These are phyloP conservation scores for Alsophila aescularia DNA, from an alignment of 2,888 invertebrate genomes.

Conservation along the genomic window DNA sequence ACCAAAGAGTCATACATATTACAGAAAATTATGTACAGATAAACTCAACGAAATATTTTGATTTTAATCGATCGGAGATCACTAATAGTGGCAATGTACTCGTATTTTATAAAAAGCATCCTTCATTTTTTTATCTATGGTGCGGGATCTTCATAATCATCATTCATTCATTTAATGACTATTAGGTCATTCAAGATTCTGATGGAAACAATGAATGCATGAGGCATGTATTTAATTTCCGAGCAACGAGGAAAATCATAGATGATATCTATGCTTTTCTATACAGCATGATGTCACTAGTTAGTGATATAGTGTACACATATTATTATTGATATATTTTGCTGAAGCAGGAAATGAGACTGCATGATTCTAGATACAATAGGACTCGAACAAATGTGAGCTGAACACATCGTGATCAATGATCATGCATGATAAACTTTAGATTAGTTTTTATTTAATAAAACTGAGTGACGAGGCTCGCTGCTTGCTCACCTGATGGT, in stretches of 20 bases:
- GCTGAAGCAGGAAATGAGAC: neutral
- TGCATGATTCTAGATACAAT: neutral
- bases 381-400: neutral
- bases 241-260: constrained; percentile 27
- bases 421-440: too few species aligned
- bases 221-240: constrained; percentile 16
- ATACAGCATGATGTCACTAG: constrained; percentile 18
- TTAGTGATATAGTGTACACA: neutral
- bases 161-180: neutral
- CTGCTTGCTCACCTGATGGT: too few species aligned
- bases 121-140: neutral
- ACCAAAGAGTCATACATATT: too few species aligned
- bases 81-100: too few species aligned
- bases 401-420: neutral
- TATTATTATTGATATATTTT: neutral
- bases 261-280: constrained; percentile 13
- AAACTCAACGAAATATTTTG: too few species aligned
- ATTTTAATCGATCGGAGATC: too few species aligned
- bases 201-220: neutral
- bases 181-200: constrained; percentile 4
- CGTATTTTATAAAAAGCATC: too few species aligned
- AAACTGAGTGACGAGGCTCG: too few species aligned
- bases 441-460: too few species aligned
- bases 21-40: too few species aligned
- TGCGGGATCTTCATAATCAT: neutral